phyloP scores from a whole-genome alignment of 1,140 invertebrate genomes.

The Ditylenchus dipsaci region DNA sequence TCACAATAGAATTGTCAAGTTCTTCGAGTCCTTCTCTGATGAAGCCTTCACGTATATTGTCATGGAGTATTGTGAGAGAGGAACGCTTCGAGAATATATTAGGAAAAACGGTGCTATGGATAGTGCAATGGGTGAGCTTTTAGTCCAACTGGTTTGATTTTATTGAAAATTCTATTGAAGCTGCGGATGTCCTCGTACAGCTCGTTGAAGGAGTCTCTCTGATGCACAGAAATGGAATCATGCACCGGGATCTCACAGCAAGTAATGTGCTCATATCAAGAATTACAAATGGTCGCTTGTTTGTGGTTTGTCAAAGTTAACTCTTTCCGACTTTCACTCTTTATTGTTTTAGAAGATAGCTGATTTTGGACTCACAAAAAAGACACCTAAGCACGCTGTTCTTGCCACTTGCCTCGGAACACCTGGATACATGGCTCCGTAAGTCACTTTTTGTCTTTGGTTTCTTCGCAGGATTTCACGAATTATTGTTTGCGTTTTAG shows the following conservation, averaged over 20 bases:
- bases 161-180: background rate
- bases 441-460: background rate
- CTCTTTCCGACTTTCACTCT: background rate
- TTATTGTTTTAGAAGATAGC: constrained; percentile 16
- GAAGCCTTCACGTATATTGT: constrained; percentile 6
- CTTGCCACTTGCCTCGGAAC: constrained; percentile 18
- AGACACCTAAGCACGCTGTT: constrained; percentile 1
- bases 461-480: background rate
- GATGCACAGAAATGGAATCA: constrained; percentile 18
- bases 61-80: constrained; percentile 24
- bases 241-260: constrained; percentile 17
- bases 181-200: constrained; percentile 16
- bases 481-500: background rate
- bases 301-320: constrained; percentile 6
- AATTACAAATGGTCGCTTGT: constrained; percentile 7
- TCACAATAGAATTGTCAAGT: constrained; percentile 10
- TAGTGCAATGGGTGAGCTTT: constrained; percentile 5
- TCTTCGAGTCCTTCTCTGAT: constrained; percentile 2
- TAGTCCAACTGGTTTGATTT: too few relatives aligned
- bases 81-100: constrained; percentile 15
- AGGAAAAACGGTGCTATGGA: constrained; percentile 5
- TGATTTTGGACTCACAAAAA: constrained; percentile 22
- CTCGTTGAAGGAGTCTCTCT: constrained; percentile 10
- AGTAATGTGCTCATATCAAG: constrained; percentile 17
- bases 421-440: constrained; percentile 24